These are phyloP conservation scores for Salminus brasiliensis DNA, from an alignment of 2,113 vertebrate species.

Conservation along the genomic window DNA sequence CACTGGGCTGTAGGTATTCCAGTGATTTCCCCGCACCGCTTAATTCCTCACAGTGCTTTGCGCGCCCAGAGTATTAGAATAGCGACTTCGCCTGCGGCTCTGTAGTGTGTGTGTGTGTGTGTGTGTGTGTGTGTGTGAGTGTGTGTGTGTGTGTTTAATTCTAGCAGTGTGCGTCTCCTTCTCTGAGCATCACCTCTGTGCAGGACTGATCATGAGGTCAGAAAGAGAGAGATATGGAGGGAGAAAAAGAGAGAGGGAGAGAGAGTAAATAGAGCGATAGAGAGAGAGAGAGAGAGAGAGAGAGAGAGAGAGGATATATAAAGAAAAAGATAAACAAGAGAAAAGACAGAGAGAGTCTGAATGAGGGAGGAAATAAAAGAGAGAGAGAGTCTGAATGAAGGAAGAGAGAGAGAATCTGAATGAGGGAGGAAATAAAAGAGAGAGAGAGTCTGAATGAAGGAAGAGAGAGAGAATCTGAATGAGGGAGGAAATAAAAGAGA, in stretches of 20 bases:
- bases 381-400: too few relatives aligned
- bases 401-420: too few relatives aligned
- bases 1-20: not conserved
- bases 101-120: not conserved
- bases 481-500: not conserved
- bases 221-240: not conserved
- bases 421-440: not conserved
- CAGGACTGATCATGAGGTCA: conserved; percentile 29
- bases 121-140: too few relatives aligned
- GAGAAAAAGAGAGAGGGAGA: not conserved
- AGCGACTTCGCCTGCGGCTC: not conserved
- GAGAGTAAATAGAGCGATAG: not conserved
- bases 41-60: not conserved
- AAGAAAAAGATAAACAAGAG: not conserved
- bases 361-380: not conserved
- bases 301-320: not conserved
- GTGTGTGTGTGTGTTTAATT: too few relatives aligned
- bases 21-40: not conserved
- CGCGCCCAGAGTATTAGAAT: not conserved
- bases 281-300: not conserved
- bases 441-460: not conserved
- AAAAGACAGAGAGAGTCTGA: too few relatives aligned
- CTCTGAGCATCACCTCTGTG: not conserved
- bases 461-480: not conserved
- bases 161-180: conserved; percentile 13